phyloP scores from a whole-genome alignment of 2,113 vertebrate species.

The Pteronura brasiliensis region DNA sequence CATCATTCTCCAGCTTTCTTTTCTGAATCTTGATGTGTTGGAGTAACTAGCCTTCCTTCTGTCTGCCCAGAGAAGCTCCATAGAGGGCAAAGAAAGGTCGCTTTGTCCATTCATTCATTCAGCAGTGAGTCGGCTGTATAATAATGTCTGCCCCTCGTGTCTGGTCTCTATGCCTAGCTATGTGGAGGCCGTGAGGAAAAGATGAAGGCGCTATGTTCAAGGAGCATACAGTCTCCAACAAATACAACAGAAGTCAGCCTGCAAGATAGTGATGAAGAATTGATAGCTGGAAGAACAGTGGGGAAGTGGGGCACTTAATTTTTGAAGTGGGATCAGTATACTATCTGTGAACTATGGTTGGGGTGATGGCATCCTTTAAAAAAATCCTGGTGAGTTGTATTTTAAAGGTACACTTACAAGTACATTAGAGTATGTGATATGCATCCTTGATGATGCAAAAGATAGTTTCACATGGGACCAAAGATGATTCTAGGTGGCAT shows the following conservation, averaged over 20 bases:
- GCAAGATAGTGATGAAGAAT: neutral
- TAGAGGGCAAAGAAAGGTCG: neutral
- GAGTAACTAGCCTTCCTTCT: neutral
- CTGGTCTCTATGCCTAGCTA: neutral
- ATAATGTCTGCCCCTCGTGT: neutral
- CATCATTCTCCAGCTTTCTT: neutral
- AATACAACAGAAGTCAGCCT: neutral
- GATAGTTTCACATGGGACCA: neutral
- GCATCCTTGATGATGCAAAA: neutral
- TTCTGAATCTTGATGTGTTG: neutral
- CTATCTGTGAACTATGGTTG: neutral
- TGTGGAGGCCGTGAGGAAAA: neutral
- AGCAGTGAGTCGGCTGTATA: neutral
- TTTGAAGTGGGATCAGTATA: neutral
- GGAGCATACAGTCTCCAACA: neutral
- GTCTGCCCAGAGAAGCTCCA: neutral
- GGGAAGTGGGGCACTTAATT: neutral
- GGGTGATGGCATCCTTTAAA: neutral
- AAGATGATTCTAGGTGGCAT: neutral
- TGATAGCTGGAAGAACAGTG: neutral
- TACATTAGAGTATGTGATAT: neutral
- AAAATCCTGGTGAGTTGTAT: slow-evolving; percentile 6
- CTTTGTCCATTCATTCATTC: neutral
- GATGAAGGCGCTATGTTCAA: neutral
- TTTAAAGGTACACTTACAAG: neutral